These are phyloP conservation scores for Harpegnathos saltator DNA, from an alignment of 1,140 invertebrate genomes.

Conservation along the genomic window DNA sequence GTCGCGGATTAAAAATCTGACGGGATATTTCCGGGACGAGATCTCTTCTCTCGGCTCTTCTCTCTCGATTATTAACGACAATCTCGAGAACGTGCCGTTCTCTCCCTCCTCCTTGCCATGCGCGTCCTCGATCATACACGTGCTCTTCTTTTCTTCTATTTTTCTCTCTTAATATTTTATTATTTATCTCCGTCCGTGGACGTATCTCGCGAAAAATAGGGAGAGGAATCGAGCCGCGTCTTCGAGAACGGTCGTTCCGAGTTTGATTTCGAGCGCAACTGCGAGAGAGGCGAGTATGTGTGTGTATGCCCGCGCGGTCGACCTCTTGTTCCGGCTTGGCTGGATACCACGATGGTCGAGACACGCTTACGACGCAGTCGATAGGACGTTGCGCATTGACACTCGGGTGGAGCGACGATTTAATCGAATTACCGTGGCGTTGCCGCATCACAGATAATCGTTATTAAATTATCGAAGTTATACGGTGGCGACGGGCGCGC, in stretches of 20 bases:
- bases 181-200: neutral
- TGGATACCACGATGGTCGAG: slow-evolving; percentile 47
- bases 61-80: neutral
- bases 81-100: too few relatives aligned
- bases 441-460: slow-evolving; percentile 62
- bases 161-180: too few relatives aligned
- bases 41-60: neutral
- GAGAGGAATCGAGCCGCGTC: neutral
- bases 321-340: slow-evolving; percentile 22
- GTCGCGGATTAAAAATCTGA: neutral
- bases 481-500: slow-evolving; percentile 45
- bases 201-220: neutral
- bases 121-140: too few relatives aligned
- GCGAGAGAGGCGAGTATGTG: too few relatives aligned
- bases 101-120: too few relatives aligned
- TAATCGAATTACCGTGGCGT: slow-evolving; percentile 58
- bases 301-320: neutral
- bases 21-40: neutral
- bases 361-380: slow-evolving; percentile 58
- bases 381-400: slow-evolving; percentile 62
- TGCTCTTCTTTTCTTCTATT: too few relatives aligned
- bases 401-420: slow-evolving; percentile 61
- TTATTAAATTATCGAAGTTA: slow-evolving; percentile 63
- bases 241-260: neutral
- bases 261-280: slow-evolving; percentile 4